These are phyloP conservation scores for Ictalurus furcatus DNA, from an alignment of 2,113 vertebrate genomes.

Conservation along the genomic window DNA sequence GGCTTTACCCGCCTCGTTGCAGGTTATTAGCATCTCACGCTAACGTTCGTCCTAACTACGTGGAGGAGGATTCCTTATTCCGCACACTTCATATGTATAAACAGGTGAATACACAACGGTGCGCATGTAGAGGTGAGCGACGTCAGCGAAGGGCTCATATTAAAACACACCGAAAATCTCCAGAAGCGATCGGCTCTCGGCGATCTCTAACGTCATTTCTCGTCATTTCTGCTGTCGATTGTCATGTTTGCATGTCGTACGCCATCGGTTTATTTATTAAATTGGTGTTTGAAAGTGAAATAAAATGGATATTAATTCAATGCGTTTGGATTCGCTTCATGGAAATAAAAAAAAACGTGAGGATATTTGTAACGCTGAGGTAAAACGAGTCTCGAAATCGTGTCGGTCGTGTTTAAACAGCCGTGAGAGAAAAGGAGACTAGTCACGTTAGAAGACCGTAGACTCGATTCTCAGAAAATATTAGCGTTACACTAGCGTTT, in stretches of 20 bases:
- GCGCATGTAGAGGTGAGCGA: slow-evolving; percentile 42
- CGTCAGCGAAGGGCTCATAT: slow-evolving; percentile 7
- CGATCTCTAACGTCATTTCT: slow-evolving; percentile 7
- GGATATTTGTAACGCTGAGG: background rate
- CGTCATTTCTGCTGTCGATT: slow-evolving; percentile 70
- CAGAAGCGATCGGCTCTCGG: slow-evolving; percentile 45
- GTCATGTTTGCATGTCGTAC: slow-evolving; percentile 75
- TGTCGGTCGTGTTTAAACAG: too few species aligned
- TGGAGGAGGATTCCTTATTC: slow-evolving; percentile 22
- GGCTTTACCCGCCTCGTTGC: background rate
- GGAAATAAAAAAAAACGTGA: background rate
- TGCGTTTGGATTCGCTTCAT: background rate
- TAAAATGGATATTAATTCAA: slow-evolving; percentile 64
- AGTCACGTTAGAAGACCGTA: too few species aligned
- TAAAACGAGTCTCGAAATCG: too few species aligned
- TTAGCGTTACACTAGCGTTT: background rate
- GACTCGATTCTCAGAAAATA: background rate
- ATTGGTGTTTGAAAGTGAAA: slow-evolving; percentile 66
- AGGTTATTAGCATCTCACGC: slow-evolving; percentile 3
- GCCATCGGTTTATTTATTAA: slow-evolving; percentile 85
- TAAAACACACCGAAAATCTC: slow-evolving; percentile 45
- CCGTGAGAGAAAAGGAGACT: too few species aligned
- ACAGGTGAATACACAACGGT: slow-evolving; percentile 56
- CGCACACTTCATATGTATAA: slow-evolving; percentile 51
- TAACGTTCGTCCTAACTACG: slow-evolving; percentile 26